Percentiles rank a stretch among this genome's conserved stretches.
Conservation (phyloP, 2,113 vertebrate species). For the Rhinolophus ferrumequinum region DNA sequence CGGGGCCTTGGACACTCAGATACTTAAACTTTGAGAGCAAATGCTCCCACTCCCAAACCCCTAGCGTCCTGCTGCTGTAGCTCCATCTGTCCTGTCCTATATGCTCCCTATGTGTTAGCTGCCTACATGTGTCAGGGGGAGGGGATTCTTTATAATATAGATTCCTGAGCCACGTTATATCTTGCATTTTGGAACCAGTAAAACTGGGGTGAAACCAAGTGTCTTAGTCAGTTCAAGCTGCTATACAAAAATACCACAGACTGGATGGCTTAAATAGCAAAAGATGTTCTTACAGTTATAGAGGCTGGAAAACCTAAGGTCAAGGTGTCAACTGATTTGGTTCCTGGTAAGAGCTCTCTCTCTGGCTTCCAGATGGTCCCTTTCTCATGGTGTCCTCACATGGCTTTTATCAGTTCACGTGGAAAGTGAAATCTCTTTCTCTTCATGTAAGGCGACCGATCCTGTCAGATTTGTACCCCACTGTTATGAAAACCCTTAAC, state of each 20-base stretch:
- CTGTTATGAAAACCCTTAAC: not conserved
- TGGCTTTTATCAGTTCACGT: not conserved
- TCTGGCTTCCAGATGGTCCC: not conserved
- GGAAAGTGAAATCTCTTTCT: not conserved
- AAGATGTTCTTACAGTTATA: not conserved
- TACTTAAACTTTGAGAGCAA: not conserved
- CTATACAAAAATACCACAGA: not conserved
- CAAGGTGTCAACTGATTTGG: too few relatives aligned
- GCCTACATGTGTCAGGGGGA: not conserved
- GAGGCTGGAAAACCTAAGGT: not conserved
- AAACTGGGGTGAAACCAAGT: not conserved
- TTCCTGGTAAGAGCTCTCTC: not conserved
- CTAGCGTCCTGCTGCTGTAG: not conserved
- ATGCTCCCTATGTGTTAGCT: rapidly evolving
- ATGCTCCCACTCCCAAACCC: not conserved
- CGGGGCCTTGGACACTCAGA: not conserved
- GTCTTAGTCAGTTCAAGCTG: not conserved
- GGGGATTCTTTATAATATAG: not conserved
- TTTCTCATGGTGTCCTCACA: not conserved
- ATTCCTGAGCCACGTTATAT: not conserved
- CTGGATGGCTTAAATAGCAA: not conserved
- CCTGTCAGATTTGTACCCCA: not conserved
- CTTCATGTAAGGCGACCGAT: not conserved
- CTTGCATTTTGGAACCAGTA: not conserved
- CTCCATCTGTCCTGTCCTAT: not conserved